Evolutionary conservation across 2,797 vertebrate species (phyloP).

Genomic region (Esox lucius): DNA sequence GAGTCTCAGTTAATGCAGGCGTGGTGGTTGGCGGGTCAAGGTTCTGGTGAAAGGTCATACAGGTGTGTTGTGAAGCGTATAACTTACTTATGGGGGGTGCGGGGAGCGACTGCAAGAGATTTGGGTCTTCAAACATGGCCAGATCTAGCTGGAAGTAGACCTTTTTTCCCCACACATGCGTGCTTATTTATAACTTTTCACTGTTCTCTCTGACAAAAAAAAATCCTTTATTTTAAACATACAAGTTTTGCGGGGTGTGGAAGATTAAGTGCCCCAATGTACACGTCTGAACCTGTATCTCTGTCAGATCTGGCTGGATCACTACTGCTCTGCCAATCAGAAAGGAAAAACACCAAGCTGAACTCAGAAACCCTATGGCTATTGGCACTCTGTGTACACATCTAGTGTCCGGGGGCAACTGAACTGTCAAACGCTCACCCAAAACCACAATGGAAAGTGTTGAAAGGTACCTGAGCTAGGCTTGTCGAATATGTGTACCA

Average conservation of each 20-base stretch:
- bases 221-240: constrained; percentile 44
- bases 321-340: constrained; percentile 24
- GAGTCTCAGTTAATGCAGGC: no score
- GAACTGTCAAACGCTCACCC: constrained; percentile 30
- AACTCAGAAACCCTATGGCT: constrained; percentile 35
- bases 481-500: constrained; percentile 61
- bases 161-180: not conserved
- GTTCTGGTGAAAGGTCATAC: no score
- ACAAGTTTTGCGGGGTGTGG: constrained; percentile 45
- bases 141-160: no score
- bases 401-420: constrained; percentile 24
- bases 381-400: constrained; percentile 20
- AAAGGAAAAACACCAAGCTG: constrained; percentile 28
- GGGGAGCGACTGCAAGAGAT: no score
- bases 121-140: no score
- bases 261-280: constrained; percentile 51
- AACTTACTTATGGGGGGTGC: no score
- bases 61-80: no score
- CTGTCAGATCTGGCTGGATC: constrained; percentile 24
- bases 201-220: constrained; percentile 21
- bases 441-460: constrained; percentile 60
- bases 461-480: constrained; percentile 49
- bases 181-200: constrained; percentile 12
- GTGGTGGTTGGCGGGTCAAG: no score
- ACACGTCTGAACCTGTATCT: constrained; percentile 60